Percentiles rank a stretch among this genome's conserved stretches.
phyloP scores from a whole-genome alignment of 2,113 vertebrate genomes.

The Anarhynchus alexandrinus region DNA sequence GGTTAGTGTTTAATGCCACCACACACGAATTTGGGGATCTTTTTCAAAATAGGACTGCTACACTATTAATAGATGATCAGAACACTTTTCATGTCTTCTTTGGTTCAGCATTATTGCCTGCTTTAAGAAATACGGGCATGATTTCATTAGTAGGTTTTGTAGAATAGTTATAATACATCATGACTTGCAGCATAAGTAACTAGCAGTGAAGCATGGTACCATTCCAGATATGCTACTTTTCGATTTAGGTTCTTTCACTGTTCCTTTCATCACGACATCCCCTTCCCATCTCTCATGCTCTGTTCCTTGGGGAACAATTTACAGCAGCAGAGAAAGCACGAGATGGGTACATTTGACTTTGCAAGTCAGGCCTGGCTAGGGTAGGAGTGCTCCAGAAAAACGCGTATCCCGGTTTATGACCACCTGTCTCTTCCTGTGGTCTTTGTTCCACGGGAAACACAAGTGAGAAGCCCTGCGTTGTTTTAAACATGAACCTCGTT shows the following conservation, averaged over 20 bases:
- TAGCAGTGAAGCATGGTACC: neutral
- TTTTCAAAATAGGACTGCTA: constrained; percentile 24
- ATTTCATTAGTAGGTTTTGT: constrained; percentile 5
- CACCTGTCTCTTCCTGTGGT: neutral
- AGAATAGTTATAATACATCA: neutral
- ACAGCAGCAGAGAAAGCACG: neutral
- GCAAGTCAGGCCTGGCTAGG: neutral
- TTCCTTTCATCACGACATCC: neutral
- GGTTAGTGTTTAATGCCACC: neutral
- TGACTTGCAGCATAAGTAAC: neutral
- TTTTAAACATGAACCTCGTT: neutral
- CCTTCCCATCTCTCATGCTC: neutral
- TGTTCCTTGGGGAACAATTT: neutral
- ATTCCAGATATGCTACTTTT: neutral
- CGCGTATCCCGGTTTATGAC: neutral
- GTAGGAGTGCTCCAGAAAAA: neutral
- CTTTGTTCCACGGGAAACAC: neutral
- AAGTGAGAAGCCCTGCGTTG: neutral
- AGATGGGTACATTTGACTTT: neutral
- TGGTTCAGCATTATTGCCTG: neutral
- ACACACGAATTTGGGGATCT: neutral
- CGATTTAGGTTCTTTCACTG: neutral
- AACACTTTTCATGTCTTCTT: neutral
- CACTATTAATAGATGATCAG: neutral
- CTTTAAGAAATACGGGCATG: neutral